Base-by-base conservation (phyloP, 2,113 vertebrate genomes). In the Gavialis gangeticus region DNA sequence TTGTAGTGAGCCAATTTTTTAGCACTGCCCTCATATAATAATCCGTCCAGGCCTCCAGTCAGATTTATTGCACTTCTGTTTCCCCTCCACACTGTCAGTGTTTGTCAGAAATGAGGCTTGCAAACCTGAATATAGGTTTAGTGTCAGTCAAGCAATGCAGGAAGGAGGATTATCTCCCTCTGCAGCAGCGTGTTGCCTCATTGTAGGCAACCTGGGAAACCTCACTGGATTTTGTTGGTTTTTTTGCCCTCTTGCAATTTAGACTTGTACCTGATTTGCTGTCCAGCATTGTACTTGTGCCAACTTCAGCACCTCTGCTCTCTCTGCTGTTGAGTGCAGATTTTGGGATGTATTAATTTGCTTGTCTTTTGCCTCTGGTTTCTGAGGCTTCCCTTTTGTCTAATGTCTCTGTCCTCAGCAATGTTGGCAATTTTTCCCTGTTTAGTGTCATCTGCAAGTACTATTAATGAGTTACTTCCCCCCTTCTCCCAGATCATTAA, bases 1-100 rank as follows among this genome's bases (percentile, higher is more conserved):
- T 92, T 91, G 80, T 75, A 87, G 87, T 95, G 82, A 96, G 93
- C 85, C 14, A 58, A 95, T 94, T 89, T 92, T 96, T 93, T 95
- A 95, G 60, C 28, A 1, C 88, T 92, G 92, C 93, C 93, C 82
- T 76, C 90, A 92, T 69, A 73, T 79, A 96, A 94, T 97, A 95
- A 97, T 96, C 87, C 91, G 82, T 85, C 22, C 87, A 92, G 88
- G 89, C n/a, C 93, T 77, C 87, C 89, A 94, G 94, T 93, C 83
- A 94, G 93, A 93, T 95, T 87, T 92, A 92, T 95, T 95, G 94
- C 89, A 93, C 89, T 92, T 78, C 93, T 25, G 87, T 95, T 91
- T 92, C 90, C 94, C 93, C 94, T 95, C 96, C 89, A 97, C 93
- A 12, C 95, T 84, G 78, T 92, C 87, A 66, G 84, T 95, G 93